Conservation (phyloP, 1,140 invertebrate genomes). For the Tetraneura akinire region DNA sequence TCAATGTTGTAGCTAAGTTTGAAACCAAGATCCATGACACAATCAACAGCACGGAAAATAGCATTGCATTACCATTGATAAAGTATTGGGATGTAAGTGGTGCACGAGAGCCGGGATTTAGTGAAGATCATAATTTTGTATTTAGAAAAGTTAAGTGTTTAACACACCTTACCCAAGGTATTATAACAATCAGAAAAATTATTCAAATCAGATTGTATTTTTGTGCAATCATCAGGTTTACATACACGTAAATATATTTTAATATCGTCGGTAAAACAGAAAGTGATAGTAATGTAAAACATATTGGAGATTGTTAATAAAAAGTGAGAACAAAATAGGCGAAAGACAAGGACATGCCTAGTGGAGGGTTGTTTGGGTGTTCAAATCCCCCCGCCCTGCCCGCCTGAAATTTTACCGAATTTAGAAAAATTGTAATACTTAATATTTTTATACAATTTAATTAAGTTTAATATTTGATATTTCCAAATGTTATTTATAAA, state of each 20-base stretch:
- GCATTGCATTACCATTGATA: background rate
- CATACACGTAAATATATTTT: background rate
- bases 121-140: too few species aligned
- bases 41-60: background rate
- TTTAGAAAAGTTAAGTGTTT: background rate
- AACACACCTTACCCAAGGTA: conserved; percentile 8
- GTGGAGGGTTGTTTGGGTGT: too few species aligned
- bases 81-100: background rate
- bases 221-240: too few species aligned
- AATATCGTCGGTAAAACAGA: background rate
- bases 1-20: too few species aligned
- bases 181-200: background rate
- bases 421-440: background rate
- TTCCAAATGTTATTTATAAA: too few species aligned
- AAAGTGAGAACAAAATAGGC: background rate
- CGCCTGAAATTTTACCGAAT: background rate
- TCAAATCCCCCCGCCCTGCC: too few species aligned
- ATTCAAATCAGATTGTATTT: background rate
- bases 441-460: background rate
- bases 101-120: too few species aligned
- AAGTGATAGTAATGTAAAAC: background rate
- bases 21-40: background rate
- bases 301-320: background rate
- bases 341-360: background rate
- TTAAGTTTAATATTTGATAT: too few species aligned